A percentile compares a stretch with the other conserved stretches of the same genome.
phyloP scores from a whole-genome alignment of 2,113 vertebrate genomes.

The Ameiurus melas region DNA sequence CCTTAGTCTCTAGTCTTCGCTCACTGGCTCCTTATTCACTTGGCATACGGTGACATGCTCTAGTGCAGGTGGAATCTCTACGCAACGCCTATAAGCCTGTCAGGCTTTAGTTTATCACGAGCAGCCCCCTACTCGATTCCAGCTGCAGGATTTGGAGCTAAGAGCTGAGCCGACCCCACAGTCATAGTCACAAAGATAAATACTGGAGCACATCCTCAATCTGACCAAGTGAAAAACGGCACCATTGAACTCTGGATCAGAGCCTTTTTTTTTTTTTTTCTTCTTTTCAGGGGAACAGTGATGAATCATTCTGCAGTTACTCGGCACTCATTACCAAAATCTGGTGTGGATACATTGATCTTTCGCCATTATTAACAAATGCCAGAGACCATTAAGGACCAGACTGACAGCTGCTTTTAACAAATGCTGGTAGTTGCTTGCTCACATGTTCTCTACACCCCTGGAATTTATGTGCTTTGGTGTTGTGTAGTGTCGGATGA shows the following conservation, averaged over 20 bases:
- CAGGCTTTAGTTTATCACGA: slow-evolving; percentile 59
- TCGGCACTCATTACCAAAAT: slow-evolving; percentile 70
- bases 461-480: slow-evolving; percentile 55
- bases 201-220: slow-evolving; percentile 44
- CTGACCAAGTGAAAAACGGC: slow-evolving; percentile 24
- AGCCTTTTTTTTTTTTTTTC: slow-evolving; percentile 21
- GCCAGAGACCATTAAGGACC: slow-evolving; percentile 65
- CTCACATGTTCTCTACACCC: slow-evolving; percentile 33
- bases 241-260: slow-evolving; percentile 59
- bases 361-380: slow-evolving; percentile 68
- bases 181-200: slow-evolving; percentile 61
- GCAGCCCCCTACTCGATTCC: slow-evolving; percentile 53
- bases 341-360: slow-evolving; percentile 69
- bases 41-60: background rate
- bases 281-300: slow-evolving; percentile 56
- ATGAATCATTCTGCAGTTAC: slow-evolving; percentile 70
- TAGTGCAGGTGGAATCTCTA: slow-evolving; percentile 15
- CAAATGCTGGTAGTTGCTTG: slow-evolving; percentile 58
- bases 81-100: slow-evolving; percentile 30
- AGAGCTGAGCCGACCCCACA: slow-evolving; percentile 33
- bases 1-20: slow-evolving; percentile 10
- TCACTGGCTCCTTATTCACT: slow-evolving; percentile 12
- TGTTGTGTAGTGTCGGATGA: slow-evolving; percentile 52
- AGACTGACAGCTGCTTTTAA: slow-evolving; percentile 62
- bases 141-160: slow-evolving; percentile 49